These are phyloP conservation scores for Poeciliopsis paucimaculata DNA, from an alignment of 2,797 vertebrate species.

Conservation along the genomic window DNA sequence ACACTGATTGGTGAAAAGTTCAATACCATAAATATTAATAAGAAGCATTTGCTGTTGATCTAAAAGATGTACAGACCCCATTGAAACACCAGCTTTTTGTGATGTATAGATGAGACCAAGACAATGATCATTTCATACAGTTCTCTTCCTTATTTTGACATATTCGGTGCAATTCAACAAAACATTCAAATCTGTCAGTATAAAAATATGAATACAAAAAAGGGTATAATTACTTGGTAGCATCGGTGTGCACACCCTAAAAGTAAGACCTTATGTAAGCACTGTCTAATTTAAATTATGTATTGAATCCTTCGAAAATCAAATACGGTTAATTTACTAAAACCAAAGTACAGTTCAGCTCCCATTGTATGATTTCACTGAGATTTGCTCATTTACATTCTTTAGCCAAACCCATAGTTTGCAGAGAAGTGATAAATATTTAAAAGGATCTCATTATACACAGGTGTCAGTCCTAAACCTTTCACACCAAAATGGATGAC, in stretches of 20 bases:
- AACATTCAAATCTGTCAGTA: background rate
- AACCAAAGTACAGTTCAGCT: background rate
- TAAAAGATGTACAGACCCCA: background rate
- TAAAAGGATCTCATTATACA: background rate
- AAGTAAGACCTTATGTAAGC: background rate
- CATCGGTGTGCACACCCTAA: background rate
- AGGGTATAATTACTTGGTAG: background rate
- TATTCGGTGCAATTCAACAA: background rate
- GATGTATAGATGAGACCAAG: background rate
- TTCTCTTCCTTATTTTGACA: background rate
- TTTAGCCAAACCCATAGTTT: background rate
- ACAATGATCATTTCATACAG: background rate
- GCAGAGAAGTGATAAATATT: background rate
- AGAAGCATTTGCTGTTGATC: background rate
- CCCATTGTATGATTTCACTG: background rate
- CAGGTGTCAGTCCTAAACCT: background rate
- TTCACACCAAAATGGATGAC: background rate
- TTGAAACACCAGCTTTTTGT: background rate
- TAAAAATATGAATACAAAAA: background rate
- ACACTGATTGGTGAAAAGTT: background rate
- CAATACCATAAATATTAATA: background rate
- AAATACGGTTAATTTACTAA: background rate
- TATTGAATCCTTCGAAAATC: background rate
- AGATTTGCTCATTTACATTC: background rate
- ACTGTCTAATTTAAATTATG: background rate